Conservation (phyloP, 1,140 invertebrate genomes). For the Sitodiplosis mosellana region DNA sequence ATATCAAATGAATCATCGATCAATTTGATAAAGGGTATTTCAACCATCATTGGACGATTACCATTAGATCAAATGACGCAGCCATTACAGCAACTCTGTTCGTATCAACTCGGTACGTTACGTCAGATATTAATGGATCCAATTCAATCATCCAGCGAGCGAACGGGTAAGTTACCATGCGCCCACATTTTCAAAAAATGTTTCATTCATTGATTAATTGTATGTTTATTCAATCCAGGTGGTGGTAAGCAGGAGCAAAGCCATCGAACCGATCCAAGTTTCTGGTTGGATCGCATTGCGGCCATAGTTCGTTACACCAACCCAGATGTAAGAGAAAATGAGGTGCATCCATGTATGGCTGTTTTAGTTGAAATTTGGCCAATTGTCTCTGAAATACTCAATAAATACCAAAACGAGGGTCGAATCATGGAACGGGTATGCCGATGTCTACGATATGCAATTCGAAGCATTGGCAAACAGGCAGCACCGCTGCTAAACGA, state of each 20-base stretch:
- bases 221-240: constrained; percentile 5
- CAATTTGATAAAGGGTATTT: constrained; percentile 60
- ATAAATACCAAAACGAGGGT: constrained; percentile 58
- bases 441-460: constrained; percentile 71
- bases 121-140: constrained; percentile 23
- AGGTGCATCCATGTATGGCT: constrained; percentile 61
- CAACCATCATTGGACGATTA: constrained; percentile 42
- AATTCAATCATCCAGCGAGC: constrained; percentile 23
- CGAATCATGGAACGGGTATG: constrained; percentile 84
- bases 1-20: constrained; percentile 67
- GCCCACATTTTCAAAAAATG: background rate
- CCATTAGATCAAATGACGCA: constrained; percentile 40
- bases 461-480: constrained; percentile 69
- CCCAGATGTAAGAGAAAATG: constrained; percentile 33
- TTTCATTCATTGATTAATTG: too few species aligned
- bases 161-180: constrained; percentile 10
- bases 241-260: constrained; percentile 23
- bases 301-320: constrained; percentile 71
- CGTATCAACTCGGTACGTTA: constrained; percentile 52
- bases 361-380: constrained; percentile 78
- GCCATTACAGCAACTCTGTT: constrained; percentile 60
- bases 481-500: constrained; percentile 57
- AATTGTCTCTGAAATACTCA: constrained; percentile 55
- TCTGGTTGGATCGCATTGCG: constrained; percentile 84
- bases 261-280: constrained; percentile 55